Percentiles rank a stretch among this genome's conserved stretches.
phyloP scores from a whole-genome alignment of 2,888 invertebrate species.

The Eupithecia exiguata region DNA sequence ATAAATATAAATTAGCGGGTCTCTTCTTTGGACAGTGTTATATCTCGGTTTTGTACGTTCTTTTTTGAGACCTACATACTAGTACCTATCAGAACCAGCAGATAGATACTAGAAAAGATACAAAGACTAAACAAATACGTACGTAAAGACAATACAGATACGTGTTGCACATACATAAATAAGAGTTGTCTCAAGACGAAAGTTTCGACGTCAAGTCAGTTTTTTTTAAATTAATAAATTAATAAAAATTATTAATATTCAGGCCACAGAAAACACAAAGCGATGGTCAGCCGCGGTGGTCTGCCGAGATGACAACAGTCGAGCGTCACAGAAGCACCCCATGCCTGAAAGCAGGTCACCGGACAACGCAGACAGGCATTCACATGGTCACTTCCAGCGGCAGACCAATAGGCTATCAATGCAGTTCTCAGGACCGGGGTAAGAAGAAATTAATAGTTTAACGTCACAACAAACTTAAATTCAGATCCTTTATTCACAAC shows the following conservation, averaged over 20 bases:
- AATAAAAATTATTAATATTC: constrained; percentile 41
- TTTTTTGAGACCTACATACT: too few species aligned
- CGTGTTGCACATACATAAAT: too few species aligned
- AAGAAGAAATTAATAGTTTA: constrained; percentile 50
- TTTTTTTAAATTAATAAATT: too few species aligned
- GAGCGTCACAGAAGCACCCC: constrained; percentile 65
- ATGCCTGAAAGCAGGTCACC: constrained; percentile 61
- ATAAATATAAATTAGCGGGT: background rate
- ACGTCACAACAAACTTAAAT: background rate
- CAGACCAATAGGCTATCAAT: constrained; percentile 90
- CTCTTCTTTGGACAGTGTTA: background rate
- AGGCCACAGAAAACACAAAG: constrained; percentile 86
- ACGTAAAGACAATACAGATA: too few species aligned
- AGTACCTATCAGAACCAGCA: too few species aligned
- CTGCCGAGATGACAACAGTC: constrained; percentile 83
- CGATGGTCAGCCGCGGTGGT: constrained; percentile 94
- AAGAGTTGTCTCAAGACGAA: too few species aligned
- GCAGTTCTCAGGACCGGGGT: constrained; percentile 93
- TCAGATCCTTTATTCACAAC: too few species aligned
- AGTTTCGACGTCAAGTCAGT: too few species aligned
- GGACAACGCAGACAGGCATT: constrained; percentile 63
- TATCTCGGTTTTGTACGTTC: background rate
- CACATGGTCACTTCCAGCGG: constrained; percentile 75
- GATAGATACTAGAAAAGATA: too few species aligned
- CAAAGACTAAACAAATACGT: too few species aligned